A percentile compares a stretch with the other conserved stretches of the same genome.
Conservation (phyloP, 2,113 vertebrate species). For the Sigmodon hispidus region DNA sequence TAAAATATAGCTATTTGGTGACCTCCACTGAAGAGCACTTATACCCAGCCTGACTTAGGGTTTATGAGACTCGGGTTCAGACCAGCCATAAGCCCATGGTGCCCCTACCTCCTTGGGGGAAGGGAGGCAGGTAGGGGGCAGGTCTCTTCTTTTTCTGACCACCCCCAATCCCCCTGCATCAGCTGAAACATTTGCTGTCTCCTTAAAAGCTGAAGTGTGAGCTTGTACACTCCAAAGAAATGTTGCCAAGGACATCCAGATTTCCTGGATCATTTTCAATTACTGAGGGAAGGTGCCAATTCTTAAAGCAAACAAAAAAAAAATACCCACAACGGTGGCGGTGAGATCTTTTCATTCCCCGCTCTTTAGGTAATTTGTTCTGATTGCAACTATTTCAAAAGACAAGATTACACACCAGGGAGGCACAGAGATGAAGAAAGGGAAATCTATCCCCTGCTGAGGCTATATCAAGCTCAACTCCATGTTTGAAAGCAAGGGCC, state of each 20-base stretch:
- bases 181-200: not conserved
- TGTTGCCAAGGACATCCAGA: conserved; percentile 3
- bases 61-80: not conserved
- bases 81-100: not conserved
- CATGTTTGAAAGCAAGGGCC: conserved; percentile 67
- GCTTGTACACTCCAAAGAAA: conserved; percentile 12
- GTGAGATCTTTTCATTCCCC: conserved; percentile 78
- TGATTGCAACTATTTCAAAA: conserved; percentile 76
- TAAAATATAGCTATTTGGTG: not conserved
- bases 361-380: conserved; percentile 81
- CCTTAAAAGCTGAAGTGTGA: not conserved
- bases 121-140: not conserved
- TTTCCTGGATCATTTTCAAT: conserved; percentile 71
- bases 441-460: conserved; percentile 59
- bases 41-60: not conserved
- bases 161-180: not conserved
- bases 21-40: not conserved
- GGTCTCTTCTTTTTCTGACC: not conserved
- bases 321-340: conserved; percentile 26
- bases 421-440: conserved; percentile 63
- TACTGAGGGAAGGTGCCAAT: conserved; percentile 64
- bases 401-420: conserved; percentile 71
- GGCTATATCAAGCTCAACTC: conserved; percentile 69
- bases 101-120: not conserved
- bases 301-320: conserved; percentile 73